phyloP scores from a whole-genome alignment of 2,113 vertebrate genomes.

The Dendropsophus ebraccatus region DNA sequence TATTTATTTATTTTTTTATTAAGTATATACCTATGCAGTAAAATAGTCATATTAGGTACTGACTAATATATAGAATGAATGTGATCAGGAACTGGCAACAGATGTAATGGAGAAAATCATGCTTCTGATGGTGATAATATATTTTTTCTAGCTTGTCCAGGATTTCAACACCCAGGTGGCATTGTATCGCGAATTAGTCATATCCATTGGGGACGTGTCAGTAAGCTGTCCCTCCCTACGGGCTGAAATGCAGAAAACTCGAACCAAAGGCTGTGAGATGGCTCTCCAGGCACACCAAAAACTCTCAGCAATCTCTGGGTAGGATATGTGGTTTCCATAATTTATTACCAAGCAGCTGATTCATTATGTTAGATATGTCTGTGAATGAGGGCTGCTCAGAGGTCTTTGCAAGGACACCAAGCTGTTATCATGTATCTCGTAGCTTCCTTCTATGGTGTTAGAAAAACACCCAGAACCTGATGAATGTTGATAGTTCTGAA shows the following conservation, averaged over 20 bases:
- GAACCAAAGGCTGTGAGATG: slow-evolving; percentile 93
- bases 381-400: slow-evolving; percentile 30
- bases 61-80: not conserved
- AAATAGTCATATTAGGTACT: not conserved
- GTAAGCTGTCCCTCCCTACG: slow-evolving; percentile 86
- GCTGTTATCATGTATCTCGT: not conserved
- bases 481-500: not conserved
- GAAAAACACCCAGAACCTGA: not conserved
- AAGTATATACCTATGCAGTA: not conserved
- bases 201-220: slow-evolving; percentile 94
- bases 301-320: slow-evolving; percentile 94
- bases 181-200: slow-evolving; percentile 93
- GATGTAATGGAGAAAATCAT: not conserved
- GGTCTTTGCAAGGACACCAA: slow-evolving; percentile 55
- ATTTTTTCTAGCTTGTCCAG: slow-evolving; percentile 89
- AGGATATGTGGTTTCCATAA: slow-evolving; percentile 66
- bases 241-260: slow-evolving; percentile 89
- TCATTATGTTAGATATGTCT: slow-evolving; percentile 36
- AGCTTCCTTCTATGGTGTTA: not conserved
- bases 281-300: slow-evolving; percentile 91
- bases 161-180: slow-evolving; percentile 98
- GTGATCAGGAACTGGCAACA: not conserved
- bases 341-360: slow-evolving; percentile 55
- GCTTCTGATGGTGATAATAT: slow-evolving; percentile 58
- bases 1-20: too few species aligned